Evolutionary conservation across 1,140 invertebrate genomes (phyloP), one percentile per base, ranked within the genome.

Genomic region (Bombus superbus): DNA sequence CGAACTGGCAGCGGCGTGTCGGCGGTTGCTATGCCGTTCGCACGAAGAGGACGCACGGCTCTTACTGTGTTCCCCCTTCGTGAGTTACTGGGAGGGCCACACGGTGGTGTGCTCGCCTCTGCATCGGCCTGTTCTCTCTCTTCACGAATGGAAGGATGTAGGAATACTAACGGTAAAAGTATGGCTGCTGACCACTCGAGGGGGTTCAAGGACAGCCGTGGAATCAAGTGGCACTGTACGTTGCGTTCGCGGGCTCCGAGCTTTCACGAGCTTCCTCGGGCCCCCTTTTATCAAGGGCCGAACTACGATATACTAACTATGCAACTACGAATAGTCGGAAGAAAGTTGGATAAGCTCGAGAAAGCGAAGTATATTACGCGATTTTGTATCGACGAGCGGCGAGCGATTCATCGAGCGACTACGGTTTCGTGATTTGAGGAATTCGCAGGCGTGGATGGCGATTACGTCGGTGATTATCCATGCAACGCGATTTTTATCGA

Each of bases 151-250:
- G 93, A 93, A 94, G 92, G 92, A 94, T 92, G 92, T 92, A 93
- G 90, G 92, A 92, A 94, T 93, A 94, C 91, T 95, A 95, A 95
- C 94, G 94, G 94, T 95, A 95, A 94, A 94, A 93, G 92, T 94
- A 94, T 93, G 92, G 88, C 92, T 88, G 81, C 87, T 88, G 87
- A 89, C 86, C 87, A 89, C 81, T 86, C 86, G 86, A 90, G 80
- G 91, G 90, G 93, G 93, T 94, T 94, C 93, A 94, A 94, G 93
- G 93, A 93, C 93, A 94, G 47, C 69, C 15, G 80, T 80, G 88
- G 86, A 90, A 88, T 83, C 83, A 68, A 87, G 47, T 88, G 75
- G 62, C 81, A 81, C 76, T 71, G 71, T 73, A 62, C 62, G 78
- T 74, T 47, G 83, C 42, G 83, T 83, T 81, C 68, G 85, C 68